Base-by-base conservation (phyloP, 37 sponge, comb jelly and placozoan species). In the Petrosia ficiformis region DNA sequence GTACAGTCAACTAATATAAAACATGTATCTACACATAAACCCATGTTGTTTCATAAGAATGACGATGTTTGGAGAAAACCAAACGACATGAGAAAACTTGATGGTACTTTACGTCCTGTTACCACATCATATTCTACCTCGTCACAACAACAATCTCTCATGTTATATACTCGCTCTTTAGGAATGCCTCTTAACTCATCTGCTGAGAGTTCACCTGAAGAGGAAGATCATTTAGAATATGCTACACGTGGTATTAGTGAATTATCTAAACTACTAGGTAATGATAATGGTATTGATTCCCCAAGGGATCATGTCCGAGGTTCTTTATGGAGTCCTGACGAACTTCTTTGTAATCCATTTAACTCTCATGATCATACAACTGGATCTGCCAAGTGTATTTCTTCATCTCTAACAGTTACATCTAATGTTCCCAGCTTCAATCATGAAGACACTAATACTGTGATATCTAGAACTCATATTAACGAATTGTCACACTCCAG, bases 181-280 rank as follows among this genome's bases (percentile, higher is more conserved):
- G 75, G 76, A 42, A 67, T 76, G 66, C 81, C 86, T 14, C 64
- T 66, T 19, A 68, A 80, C 2, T 4, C 66, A 19, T 38, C 25
- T 4, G 26, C 71, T 19, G 74, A 72, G 41, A 54, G 57, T 28
- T 40, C 42, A 8, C 21, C 59, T 16, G 71, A 67, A 34, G 83
- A 82, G 48, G 88, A 82, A 57, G 88, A 88, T 44, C 78, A 77
- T 54, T 39, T 88, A 28, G 88, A 77, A 36, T 80, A 73, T 28
- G 88, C 88, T 2, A 78, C 88, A n/a, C 30, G 83, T 38, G 83
- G 83, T 38, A 88, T 88, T 57, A 88, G 83, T 16, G 88, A 88
- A 60, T 72, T 88, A 10, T 88, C 88, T 0, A 88, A 82, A 67
- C 79, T 88, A 16, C 63, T 88, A 26, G 83, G 86, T 19, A 86